A percentile compares a stretch with the other conserved stretches of the same genome.
These are phyloP conservation scores for Valencia hispanica DNA, from an alignment of 2,797 vertebrate genomes.

Conservation along the genomic window DNA sequence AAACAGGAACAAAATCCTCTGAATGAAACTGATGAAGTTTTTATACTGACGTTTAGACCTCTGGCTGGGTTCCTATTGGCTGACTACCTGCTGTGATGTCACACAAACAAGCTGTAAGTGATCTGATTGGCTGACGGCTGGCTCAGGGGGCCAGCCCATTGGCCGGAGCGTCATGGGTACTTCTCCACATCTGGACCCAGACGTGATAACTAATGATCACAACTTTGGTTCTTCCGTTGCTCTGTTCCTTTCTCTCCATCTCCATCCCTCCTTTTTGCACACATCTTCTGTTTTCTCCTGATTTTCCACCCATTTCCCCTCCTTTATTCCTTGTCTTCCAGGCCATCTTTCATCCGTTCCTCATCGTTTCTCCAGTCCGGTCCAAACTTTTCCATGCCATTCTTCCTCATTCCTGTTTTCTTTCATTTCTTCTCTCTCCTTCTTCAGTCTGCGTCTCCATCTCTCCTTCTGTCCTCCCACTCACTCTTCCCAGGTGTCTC, in stretches of 20 bases:
- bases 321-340: background rate
- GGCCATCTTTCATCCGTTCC: background rate
- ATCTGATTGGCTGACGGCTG: conserved; percentile 16
- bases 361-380: no score
- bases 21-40: background rate
- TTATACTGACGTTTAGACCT: background rate
- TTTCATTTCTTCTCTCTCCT: background rate
- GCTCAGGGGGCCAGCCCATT: background rate
- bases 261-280: background rate
- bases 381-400: no score
- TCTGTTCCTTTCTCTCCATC: background rate
- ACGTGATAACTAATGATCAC: background rate
- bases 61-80: conserved; percentile 25
- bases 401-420: background rate
- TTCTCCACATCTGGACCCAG: conserved; percentile 27
- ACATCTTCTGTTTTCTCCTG: background rate
- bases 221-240: background rate
- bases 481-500: conserved; percentile 13
- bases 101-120: conserved; percentile 17
- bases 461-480: conserved; percentile 19
- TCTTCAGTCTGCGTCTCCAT: background rate
- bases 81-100: conserved; percentile 24
- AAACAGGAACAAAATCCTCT: background rate
- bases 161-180: background rate
- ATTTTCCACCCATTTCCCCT: background rate